Conservation (phyloP, 2,113 vertebrate species). For the Setophaga kirtlandii region DNA sequence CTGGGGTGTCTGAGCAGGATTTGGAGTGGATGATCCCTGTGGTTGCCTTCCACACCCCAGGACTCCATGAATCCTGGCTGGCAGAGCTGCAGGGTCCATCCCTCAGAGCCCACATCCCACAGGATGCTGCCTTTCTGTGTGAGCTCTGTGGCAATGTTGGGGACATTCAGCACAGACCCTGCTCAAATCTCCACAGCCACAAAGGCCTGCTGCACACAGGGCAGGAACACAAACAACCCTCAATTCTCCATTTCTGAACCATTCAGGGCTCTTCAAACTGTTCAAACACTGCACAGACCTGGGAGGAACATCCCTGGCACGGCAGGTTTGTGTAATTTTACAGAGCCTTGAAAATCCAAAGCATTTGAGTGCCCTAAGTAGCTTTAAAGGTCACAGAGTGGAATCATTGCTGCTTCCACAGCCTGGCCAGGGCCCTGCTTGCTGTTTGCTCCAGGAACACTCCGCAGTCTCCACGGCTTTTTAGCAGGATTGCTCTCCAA, state of each 20-base stretch:
- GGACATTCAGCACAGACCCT: not conserved
- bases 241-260: not conserved
- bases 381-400: not conserved
- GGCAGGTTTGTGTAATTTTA: not conserved
- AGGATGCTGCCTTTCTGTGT: not conserved
- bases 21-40: not conserved
- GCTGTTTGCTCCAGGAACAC: not conserved
- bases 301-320: not conserved
- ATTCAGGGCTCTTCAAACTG: not conserved
- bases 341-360: not conserved
- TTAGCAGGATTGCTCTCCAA: not conserved
- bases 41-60: not conserved
- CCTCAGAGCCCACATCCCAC: not conserved
- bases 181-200: accelerated
- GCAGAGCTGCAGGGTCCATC: not conserved
- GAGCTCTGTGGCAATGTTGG: accelerated
- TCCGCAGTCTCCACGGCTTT: not conserved
- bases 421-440: not conserved
- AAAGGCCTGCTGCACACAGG: not conserved
- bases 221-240: not conserved
- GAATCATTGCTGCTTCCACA: not conserved
- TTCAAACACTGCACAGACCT: not conserved
- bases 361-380: not conserved
- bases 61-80: not conserved
- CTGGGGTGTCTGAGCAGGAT: not conserved